These are phyloP conservation scores for Crotalus tigris DNA, from an alignment of 2,113 vertebrate species.

Conservation along the genomic window DNA sequence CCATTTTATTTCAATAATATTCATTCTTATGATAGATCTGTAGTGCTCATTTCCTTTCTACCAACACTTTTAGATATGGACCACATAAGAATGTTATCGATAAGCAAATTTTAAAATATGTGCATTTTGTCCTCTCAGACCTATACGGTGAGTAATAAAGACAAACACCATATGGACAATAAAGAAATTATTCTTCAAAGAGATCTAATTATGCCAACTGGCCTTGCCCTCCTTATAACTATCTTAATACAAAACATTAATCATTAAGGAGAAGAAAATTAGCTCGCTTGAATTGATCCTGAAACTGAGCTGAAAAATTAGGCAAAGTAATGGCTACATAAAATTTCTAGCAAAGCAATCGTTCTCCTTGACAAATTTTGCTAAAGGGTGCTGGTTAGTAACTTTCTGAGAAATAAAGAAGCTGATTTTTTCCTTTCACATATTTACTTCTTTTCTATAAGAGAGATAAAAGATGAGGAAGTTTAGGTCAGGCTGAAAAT, in stretches of 20 bases:
- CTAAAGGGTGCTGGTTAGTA: conserved; percentile 35
- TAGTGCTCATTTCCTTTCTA: not conserved
- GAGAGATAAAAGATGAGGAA: not conserved
- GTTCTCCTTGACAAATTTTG: conserved; percentile 34
- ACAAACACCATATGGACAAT: conserved; percentile 4
- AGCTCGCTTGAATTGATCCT: conserved; percentile 56
- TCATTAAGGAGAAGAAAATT: conserved; percentile 57
- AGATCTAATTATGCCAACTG: conserved; percentile 43
- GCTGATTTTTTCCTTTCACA: not conserved
- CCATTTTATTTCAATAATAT: not conserved
- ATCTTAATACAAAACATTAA: conserved; percentile 55
- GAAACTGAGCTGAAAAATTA: conserved; percentile 29
- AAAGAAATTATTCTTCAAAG: conserved; percentile 25
- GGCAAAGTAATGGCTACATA: conserved; percentile 45
- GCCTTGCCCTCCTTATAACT: conserved; percentile 41
- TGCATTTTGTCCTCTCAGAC: not conserved
- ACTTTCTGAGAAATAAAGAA: not conserved
- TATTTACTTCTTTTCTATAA: not conserved
- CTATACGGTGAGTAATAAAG: not conserved
- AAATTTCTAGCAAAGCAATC: conserved; percentile 48
- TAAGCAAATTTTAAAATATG: not conserved
- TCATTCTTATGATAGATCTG: not conserved
- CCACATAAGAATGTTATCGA: not conserved
- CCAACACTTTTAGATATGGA: not conserved
- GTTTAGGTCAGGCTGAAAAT: not conserved